A percentile compares a stretch with the other conserved stretches of the same genome.
These are phyloP conservation scores for Drosophila sechellia DNA, from an alignment of 1,140 invertebrate genomes.

Conservation along the genomic window DNA sequence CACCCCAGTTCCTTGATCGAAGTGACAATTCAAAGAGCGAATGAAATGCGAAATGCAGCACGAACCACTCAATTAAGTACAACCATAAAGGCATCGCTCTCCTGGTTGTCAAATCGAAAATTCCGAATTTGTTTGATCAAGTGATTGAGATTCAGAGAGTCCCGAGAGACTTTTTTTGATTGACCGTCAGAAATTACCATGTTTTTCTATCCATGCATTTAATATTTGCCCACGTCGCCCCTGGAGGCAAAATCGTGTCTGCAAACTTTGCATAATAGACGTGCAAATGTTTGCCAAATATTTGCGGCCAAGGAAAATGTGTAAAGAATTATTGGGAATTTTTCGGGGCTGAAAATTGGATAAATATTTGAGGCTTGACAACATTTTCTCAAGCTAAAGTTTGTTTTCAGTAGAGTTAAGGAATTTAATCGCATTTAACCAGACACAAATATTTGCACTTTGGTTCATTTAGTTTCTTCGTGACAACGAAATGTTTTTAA, in stretches of 20 bases:
- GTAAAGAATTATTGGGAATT: conserved; percentile 6
- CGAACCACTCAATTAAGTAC: conserved; percentile 61
- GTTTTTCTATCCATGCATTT: conserved; percentile 18
- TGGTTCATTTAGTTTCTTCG: background rate
- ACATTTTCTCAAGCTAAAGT: background rate
- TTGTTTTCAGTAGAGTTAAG: background rate
- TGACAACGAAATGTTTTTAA: too few species aligned
- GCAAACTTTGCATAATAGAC: conserved; percentile 16
- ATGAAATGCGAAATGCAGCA: conserved; percentile 41
- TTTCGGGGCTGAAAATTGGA: conserved; percentile 1
- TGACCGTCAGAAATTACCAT: conserved; percentile 10
- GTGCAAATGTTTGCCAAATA: conserved; percentile 41
- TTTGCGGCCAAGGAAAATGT: conserved; percentile 24
- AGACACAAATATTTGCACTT: conserved; percentile 3
- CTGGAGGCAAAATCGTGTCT: conserved; percentile 7
- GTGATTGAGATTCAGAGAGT: conserved; percentile 4
- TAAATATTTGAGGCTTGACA: conserved; percentile 18
- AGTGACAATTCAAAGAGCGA: conserved; percentile 51
- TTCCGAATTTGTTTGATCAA: conserved; percentile 20
- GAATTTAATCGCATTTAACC: background rate
- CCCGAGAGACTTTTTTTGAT: conserved; percentile 8
- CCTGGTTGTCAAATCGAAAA: conserved; percentile 14
- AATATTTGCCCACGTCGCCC: conserved; percentile 22
- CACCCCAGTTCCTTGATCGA: conserved; percentile 31
- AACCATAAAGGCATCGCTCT: conserved; percentile 1